Conservation (phyloP, 2,797 vertebrate genomes). For the Channa striata region DNA sequence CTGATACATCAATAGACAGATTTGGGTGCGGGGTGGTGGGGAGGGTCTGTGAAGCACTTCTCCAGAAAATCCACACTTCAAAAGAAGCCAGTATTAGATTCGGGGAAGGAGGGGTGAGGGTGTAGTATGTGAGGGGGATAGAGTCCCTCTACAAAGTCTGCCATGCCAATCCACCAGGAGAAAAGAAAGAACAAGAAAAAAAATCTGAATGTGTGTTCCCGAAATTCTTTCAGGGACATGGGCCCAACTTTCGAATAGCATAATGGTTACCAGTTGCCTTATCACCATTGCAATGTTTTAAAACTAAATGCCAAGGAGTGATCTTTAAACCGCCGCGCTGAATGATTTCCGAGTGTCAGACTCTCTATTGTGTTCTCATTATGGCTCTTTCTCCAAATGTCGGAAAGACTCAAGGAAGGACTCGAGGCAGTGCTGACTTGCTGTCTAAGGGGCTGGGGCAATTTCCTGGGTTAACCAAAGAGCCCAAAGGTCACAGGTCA, state of each 20-base stretch:
- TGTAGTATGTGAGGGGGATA: conserved; percentile 41
- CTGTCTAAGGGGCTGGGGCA: conserved; percentile 40
- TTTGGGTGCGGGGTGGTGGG: conserved; percentile 62
- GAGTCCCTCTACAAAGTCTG: conserved; percentile 64
- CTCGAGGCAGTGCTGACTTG: conserved; percentile 12
- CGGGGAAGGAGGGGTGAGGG: conserved; percentile 1
- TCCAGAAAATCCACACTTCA: conserved; percentile 81
- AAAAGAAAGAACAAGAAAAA: conserved; percentile 48
- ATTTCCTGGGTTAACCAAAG: conserved; percentile 71
- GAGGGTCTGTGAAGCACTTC: conserved; percentile 67
- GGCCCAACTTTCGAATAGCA: conserved; percentile 48
- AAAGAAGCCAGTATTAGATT: conserved; percentile 73
- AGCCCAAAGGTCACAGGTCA: conserved; percentile 62
- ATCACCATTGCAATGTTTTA: conserved; percentile 55
- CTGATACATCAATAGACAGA: conserved; percentile 79
- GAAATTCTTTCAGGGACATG: conserved; percentile 65
- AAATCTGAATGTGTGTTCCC: conserved; percentile 53
- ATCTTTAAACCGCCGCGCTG: conserved; percentile 43
- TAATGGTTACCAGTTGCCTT: conserved; percentile 74
- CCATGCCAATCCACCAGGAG: conserved; percentile 66
- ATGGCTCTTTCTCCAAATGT: conserved; percentile 40
- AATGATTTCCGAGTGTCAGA: conserved; percentile 34
- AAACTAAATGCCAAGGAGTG: conserved; percentile 44
- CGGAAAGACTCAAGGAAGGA: conserved; percentile 16
- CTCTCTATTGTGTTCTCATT: conserved; percentile 53